A percentile compares a stretch with the other conserved stretches of the same genome.
Evolutionary conservation across 35 echinoderm and acorn worm genomes (phyloP).

Genomic region (Anneissia japonica): DNA sequence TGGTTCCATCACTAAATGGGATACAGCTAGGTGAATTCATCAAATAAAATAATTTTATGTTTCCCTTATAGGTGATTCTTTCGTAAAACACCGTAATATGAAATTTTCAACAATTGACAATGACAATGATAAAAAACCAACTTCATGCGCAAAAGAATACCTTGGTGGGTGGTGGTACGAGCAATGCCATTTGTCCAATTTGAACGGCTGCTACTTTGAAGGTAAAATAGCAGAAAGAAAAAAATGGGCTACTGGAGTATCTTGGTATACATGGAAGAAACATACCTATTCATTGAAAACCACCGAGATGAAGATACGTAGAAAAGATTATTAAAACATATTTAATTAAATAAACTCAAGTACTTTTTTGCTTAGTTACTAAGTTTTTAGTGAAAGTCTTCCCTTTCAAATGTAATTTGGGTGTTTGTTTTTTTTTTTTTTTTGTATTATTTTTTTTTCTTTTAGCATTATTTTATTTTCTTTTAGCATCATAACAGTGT

Average conservation of each 20-base stretch:
- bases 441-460: too few species aligned
- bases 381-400: too few species aligned
- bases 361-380: too few species aligned
- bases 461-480: too few species aligned
- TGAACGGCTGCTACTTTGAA: constrained; percentile 63
- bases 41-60: too few species aligned
- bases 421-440: too few species aligned
- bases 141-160: constrained; percentile 50
- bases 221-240: constrained; percentile 28
- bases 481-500: too few species aligned
- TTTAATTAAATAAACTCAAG: too few species aligned
- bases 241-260: constrained; percentile 14
- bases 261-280: constrained; percentile 43
- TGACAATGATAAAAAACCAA: constrained; percentile 40
- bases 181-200: constrained; percentile 44
- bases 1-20: too few species aligned
- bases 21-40: too few species aligned
- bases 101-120: constrained; percentile 62
- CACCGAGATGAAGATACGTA: constrained; percentile 70
- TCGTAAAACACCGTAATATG: constrained; percentile 41
- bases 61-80: constrained; percentile 49
- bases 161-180: constrained; percentile 82
- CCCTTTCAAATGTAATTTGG: too few species aligned
- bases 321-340: too few species aligned
- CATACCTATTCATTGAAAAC: constrained; percentile 39